Evolutionary conservation across 2,113 vertebrate species (phyloP), one percentile per base, ranked within the genome.

Genomic region (Propithecus coquereli): DNA sequence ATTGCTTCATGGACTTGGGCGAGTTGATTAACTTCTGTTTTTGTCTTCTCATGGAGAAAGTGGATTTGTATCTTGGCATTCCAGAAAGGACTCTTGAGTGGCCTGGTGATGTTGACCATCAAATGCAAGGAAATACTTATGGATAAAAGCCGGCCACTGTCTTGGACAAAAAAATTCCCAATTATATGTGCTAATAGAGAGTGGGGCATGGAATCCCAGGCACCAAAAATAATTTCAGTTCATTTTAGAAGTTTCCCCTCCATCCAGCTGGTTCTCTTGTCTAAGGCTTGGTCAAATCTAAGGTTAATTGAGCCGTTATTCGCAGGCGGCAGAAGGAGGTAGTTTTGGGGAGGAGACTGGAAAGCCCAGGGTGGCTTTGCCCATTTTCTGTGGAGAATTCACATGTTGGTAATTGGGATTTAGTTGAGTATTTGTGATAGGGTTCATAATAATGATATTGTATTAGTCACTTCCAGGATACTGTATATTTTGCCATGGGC

Each of bases 21-120:
- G 61, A 96, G 94, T 89, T 66, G 79, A 95, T 97, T 91, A 96
- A 97, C 97, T 97, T 97, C 95, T 91, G 96, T 96, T 97, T 97
- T 96, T 98, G 91, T 91, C 91, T 95, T 96, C 89, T 94, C 32
- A 2, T 83, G 94, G 95, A 93, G 57, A 95, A 80, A 90, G 85
- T 87, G 94, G 96, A 97, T 97, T 79, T 96, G 89, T 86, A 79
- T 66, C 50, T 84, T 96, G 86, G 61, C 43, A 87, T 97, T 95
- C 96, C 95, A 84, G 37, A 94, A 83, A 97, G 76, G 70, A 40
- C 74, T 76, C 77, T 94, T 47, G 30, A 90, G 66, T 9, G 12
- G 22, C 90, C 61, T 61, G 13, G 22, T 93, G 50, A 91, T 93
- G 61, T 86, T 95, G 91, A 89, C 80, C 5, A 2, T 93, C 25